These are phyloP conservation scores for Sander vitreus DNA, from an alignment of 2,113 vertebrate genomes.

Conservation along the genomic window DNA sequence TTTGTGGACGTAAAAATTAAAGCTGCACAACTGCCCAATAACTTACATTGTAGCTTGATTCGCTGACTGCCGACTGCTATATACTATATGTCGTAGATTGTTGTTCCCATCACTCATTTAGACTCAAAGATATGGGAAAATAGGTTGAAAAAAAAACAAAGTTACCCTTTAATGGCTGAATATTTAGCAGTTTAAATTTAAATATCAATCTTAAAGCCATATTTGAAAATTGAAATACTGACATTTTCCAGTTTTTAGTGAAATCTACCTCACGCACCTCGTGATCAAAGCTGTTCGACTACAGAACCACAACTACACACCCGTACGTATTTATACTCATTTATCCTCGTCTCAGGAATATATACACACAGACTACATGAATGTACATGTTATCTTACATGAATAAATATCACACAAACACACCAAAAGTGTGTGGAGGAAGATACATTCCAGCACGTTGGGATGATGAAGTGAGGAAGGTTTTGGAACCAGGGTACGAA, in stretches of 20 bases:
- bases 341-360: not conserved
- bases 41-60: too few species aligned
- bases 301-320: constrained; percentile 29
- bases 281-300: not conserved
- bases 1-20: too few species aligned
- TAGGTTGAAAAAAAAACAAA: too few species aligned
- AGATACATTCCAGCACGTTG: constrained; percentile 62
- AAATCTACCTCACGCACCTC: not conserved
- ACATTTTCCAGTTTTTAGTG: not conserved
- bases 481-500: constrained; percentile 1
- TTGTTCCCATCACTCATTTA: too few species aligned
- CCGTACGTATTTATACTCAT: constrained; percentile 42
- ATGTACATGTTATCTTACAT: constrained; percentile 27
- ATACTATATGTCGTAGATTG: too few species aligned
- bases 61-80: too few species aligned
- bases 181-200: constrained; percentile 4
- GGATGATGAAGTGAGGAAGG: constrained; percentile 22
- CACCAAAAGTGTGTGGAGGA: constrained; percentile 24
- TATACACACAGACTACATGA: not conserved
- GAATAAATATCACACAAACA: constrained; percentile 51
- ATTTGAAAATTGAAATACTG: not conserved
- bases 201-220: not conserved
- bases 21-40: too few species aligned
- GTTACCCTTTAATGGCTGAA: not conserved
- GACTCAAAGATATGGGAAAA: too few species aligned